Percentiles rank a stretch among this genome's conserved stretches.
Evolutionary conservation across 2,888 invertebrate species (phyloP).

Genomic region (Patella caerulea): DNA sequence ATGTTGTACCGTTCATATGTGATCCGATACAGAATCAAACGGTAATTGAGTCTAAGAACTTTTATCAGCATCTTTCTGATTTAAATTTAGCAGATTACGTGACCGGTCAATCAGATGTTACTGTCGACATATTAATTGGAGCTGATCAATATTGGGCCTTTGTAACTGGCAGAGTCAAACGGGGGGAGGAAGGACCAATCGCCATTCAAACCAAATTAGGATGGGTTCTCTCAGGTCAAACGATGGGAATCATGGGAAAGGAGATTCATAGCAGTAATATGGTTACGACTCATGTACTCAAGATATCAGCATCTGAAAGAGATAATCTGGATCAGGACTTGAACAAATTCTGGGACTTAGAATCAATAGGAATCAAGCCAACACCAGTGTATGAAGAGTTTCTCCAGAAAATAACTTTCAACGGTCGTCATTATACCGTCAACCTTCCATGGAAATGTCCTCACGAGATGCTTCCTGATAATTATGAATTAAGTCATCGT

Average conservation of each 20-base stretch:
- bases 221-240: conserved; percentile 5
- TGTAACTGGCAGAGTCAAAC: neutral
- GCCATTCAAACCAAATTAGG: neutral
- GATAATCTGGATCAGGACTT: neutral
- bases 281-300: neutral
- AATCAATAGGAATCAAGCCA: neutral
- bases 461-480: neutral
- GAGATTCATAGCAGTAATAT: neutral
- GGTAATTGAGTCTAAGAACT: neutral
- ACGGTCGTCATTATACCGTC: neutral
- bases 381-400: neutral
- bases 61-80: neutral
- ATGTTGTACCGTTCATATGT: neutral
- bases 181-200: neutral
- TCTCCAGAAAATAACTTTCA: neutral
- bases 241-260: too few relatives aligned
- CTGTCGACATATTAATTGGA: conserved; percentile 1
- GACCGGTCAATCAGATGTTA: neutral
- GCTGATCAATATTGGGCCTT: neutral
- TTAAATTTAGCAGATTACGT: neutral
- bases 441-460: neutral
- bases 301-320: neutral
- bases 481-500: neutral
- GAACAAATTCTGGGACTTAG: conserved; percentile 2
- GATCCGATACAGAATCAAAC: neutral